These are phyloP conservation scores for Timandra comae DNA, from an alignment of 2,888 invertebrate genomes.

Conservation along the genomic window DNA sequence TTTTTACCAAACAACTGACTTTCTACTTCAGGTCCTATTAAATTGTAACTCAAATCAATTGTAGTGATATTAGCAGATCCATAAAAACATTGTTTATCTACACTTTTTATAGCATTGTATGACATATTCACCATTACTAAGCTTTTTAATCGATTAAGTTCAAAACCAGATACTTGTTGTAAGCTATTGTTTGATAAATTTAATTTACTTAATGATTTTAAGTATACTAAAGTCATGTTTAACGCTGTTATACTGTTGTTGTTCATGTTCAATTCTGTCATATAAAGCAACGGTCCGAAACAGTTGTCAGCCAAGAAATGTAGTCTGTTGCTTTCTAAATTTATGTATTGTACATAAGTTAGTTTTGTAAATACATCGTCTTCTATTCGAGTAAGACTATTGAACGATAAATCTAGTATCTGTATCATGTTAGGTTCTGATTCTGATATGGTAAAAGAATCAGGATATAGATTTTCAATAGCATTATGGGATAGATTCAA, in stretches of 20 bases:
- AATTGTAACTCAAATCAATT: slow-evolving; percentile 54
- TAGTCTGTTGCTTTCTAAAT: slow-evolving; percentile 45
- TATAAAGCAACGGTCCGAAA: slow-evolving; percentile 33
- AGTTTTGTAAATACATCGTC: slow-evolving; percentile 30
- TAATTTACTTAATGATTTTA: slow-evolving; percentile 37
- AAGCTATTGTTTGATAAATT: slow-evolving; percentile 48
- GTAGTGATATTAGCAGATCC: no score
- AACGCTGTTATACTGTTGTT: slow-evolving; percentile 42
- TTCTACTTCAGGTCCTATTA: slow-evolving; percentile 39
- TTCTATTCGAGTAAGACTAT: slow-evolving; percentile 32
- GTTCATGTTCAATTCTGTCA: slow-evolving; percentile 35
- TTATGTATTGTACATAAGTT: slow-evolving; percentile 31
- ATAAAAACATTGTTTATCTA: slow-evolving; percentile 55
- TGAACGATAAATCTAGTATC: slow-evolving; percentile 46
- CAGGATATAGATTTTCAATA: slow-evolving; percentile 32
- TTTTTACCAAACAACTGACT: slow-evolving; percentile 46
- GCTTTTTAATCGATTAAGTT: slow-evolving; percentile 40
- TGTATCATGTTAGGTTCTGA: slow-evolving; percentile 22
- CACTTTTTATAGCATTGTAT: slow-evolving; percentile 38
- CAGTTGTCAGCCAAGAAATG: slow-evolving; percentile 34
- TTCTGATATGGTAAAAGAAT: slow-evolving; percentile 33
- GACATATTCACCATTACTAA: slow-evolving; percentile 48
- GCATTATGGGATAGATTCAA: slow-evolving; percentile 50
- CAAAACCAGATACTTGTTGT: slow-evolving; percentile 36
- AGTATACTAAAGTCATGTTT: slow-evolving; percentile 40